Base-by-base conservation (phyloP, 2,797 vertebrate genomes). In the Amblyraja radiata region DNA sequence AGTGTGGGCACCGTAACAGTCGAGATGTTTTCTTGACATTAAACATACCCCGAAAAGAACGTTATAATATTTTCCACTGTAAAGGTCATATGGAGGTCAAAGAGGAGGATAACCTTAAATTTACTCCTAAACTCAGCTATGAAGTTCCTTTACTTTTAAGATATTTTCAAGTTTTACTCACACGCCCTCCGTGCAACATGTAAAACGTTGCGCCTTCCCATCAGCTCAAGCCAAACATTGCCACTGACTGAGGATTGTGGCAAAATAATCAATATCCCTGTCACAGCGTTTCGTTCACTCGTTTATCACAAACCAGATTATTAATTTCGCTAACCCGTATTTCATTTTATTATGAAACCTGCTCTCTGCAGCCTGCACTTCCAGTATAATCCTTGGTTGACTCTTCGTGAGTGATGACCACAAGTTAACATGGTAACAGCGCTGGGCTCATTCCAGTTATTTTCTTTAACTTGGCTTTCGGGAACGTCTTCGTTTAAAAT, bases 21-120 rank as follows among this genome's bases (percentile, higher is more conserved):
- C 0, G 46, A 91, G 23, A 46, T 23, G 46, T 76, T 92, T 92
- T 92, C 71, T 54, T 92, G 71, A 92, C 71, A 58, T 92, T 71
- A 92, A 92, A 92, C 11, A 2, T 76, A 74, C 71, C 71, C 90
- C 90, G 71, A 36, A 92, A 23, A 92, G 36, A 74, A 74, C 61
- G 14, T 36, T 83, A n/a, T 73, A 92, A 92, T 23, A 74, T 92
- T 92, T 92, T 73, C 90, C 90, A 92, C 25, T 76, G 90, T n/a
- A 76, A 76, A 92, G 90, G 36, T 84, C 46, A 54, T 21, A 84
- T 61, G 25, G 25, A 36, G 81, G 21, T 92, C 46, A 92, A 74
- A 28, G 84, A 88, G 36, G 71, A 76, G 39, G 23, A 58, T 92
- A 76, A n/a, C 25, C 23, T n/a, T 32, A 63, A 32, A 23, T 10